Percentiles rank a stretch among this genome's conserved stretches.
Evolutionary conservation across 2,113 vertebrate species (phyloP).

Genomic region (Centrocercus urophasianus): DNA sequence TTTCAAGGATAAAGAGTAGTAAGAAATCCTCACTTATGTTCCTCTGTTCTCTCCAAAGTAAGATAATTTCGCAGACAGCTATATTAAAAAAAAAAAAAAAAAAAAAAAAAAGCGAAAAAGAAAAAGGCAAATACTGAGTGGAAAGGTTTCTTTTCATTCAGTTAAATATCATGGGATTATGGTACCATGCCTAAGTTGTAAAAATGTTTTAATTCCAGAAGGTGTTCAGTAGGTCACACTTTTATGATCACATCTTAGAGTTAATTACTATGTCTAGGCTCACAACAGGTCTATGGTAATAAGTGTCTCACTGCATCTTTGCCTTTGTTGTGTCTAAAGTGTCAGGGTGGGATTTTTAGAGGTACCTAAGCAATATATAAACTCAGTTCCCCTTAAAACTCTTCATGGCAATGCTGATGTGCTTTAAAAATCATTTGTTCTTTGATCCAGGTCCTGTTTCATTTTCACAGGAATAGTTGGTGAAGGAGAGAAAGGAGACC

Average conservation of each 20-base stretch:
- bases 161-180: neutral
- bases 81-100: neutral
- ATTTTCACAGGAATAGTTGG: neutral
- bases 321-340: neutral
- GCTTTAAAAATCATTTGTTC: neutral
- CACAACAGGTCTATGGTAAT: neutral
- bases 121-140: neutral
- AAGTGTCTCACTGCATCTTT: neutral
- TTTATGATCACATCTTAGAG: neutral
- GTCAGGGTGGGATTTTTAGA: conserved; percentile 9
- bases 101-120: neutral
- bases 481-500: neutral
- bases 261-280: conserved; percentile 14
- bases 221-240: neutral
- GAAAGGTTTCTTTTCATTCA: neutral
- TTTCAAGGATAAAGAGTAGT: neutral
- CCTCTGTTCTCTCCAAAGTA: neutral
- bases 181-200: neutral
- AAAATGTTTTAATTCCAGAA: conserved; percentile 20
- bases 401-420: neutral
- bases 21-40: neutral
- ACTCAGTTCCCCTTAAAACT: conserved; percentile 2
- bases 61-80: neutral
- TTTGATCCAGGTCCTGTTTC: neutral
- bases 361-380: neutral